These are phyloP conservation scores for Caenorhabditis panamensis DNA, from an alignment of 2,888 invertebrate genomes.

Conservation along the genomic window DNA sequence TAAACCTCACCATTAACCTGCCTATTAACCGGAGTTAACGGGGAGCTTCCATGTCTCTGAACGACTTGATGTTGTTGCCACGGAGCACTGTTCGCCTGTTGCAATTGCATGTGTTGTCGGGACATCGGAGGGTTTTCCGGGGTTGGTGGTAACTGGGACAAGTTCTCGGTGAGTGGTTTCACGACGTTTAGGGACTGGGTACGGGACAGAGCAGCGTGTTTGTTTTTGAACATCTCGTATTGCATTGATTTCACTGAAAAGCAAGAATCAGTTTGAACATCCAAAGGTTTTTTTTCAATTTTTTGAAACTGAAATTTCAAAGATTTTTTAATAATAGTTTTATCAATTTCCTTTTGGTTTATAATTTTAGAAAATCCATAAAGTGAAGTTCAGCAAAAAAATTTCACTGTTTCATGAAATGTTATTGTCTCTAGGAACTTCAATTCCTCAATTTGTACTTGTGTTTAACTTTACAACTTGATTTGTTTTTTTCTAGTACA, in stretches of 20 bases:
- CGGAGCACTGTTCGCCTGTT: constrained; percentile 55
- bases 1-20: constrained; percentile 26
- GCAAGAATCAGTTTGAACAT: background rate
- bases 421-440: too few species aligned
- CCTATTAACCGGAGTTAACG: constrained; percentile 54
- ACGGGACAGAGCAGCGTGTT: constrained; percentile 64
- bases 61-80: constrained; percentile 49
- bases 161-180: constrained; percentile 40
- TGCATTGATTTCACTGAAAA: constrained; percentile 74
- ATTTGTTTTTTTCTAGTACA: too few species aligned
- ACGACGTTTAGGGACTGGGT: constrained; percentile 73
- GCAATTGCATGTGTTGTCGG: constrained; percentile 35
- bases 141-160: constrained; percentile 33
- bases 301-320: background rate
- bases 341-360: too few species aligned
- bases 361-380: too few species aligned
- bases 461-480: too few species aligned
- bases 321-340: too few species aligned
- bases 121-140: constrained; percentile 30
- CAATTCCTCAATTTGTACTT: too few species aligned
- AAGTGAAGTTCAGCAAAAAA: too few species aligned
- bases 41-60: constrained; percentile 47
- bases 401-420: too few species aligned
- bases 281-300: too few species aligned
- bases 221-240: constrained; percentile 67